phyloP scores from a whole-genome alignment of 2,113 vertebrate genomes.

The Lepus europaeus region DNA sequence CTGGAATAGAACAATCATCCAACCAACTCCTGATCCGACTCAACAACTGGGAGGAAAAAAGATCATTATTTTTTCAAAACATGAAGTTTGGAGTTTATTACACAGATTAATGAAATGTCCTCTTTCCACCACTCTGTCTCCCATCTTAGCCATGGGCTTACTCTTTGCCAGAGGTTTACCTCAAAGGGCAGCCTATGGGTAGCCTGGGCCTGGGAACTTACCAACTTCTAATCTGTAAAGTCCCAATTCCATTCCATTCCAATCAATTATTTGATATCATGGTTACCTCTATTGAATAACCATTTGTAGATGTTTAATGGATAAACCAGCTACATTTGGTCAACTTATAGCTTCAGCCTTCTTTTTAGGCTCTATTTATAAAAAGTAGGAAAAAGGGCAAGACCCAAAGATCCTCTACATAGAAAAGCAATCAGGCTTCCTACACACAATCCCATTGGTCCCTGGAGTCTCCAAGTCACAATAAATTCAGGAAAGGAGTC shows the following conservation, averaged over 20 bases:
- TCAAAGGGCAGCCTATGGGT: background rate
- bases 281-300: background rate
- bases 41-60: background rate
- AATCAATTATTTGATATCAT: background rate
- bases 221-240: background rate
- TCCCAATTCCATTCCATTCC: constrained; percentile 24
- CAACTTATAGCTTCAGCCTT: background rate
- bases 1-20: background rate
- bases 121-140: background rate
- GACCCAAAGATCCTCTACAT: background rate
- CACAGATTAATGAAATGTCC: background rate
- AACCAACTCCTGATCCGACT: background rate
- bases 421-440: background rate
- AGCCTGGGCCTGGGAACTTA: background rate
- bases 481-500: constrained; percentile 35
- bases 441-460: background rate
- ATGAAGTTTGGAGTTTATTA: background rate
- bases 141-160: background rate
- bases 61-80: background rate
- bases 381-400: background rate
- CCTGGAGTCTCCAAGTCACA: background rate
- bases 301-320: background rate
- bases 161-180: background rate
- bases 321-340: background rate
- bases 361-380: constrained; percentile 34